Evolutionary conservation across 2,797 vertebrate species (phyloP).

Genomic region (Sebastes kiyomatsui): DNA sequence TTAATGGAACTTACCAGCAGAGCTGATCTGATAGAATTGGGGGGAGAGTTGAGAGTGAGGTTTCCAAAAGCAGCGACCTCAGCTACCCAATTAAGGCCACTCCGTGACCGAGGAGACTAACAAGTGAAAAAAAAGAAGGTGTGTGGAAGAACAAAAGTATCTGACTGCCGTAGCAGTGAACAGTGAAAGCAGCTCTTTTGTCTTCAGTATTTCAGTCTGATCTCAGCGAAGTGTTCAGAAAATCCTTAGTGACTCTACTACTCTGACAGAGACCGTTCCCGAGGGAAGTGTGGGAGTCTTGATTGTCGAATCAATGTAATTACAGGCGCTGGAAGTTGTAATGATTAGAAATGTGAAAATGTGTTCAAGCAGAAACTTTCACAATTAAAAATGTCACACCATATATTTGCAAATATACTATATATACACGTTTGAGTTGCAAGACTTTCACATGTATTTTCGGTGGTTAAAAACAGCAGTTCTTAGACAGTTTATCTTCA

Average conservation of each 20-base stretch:
- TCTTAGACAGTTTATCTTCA: not conserved
- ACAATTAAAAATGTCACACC: not conserved
- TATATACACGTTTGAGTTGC: not conserved
- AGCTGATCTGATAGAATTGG: constrained; percentile 52
- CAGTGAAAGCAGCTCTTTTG: not conserved
- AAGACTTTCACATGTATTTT: not conserved
- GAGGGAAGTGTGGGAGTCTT: constrained; percentile 9
- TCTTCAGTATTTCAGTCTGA: not conserved
- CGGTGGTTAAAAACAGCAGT: not conserved
- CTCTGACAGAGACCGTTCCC: constrained; percentile 3
- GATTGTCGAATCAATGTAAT: constrained; percentile 44
- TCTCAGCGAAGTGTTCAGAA: constrained; percentile 8
- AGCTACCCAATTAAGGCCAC: constrained; percentile 30
- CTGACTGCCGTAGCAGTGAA: not conserved
- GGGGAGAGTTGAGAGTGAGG: constrained; percentile 32
- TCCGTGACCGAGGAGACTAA: constrained; percentile 37
- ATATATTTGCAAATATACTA: not conserved
- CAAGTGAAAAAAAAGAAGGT: constrained; percentile 7
- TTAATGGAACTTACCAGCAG: constrained; percentile 54
- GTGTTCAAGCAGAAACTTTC: constrained; percentile 10
- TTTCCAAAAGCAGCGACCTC: constrained; percentile 43
- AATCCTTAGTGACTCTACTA: constrained; percentile 12
- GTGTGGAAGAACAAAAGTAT: constrained; percentile 1
- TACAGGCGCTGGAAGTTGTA: constrained; percentile 10
- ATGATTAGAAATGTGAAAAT: constrained; percentile 18